A percentile compares a stretch with the other conserved stretches of the same genome.
Evolutionary conservation across 1,140 invertebrate genomes (phyloP).

Genomic region (Habropoda laboriosa): DNA sequence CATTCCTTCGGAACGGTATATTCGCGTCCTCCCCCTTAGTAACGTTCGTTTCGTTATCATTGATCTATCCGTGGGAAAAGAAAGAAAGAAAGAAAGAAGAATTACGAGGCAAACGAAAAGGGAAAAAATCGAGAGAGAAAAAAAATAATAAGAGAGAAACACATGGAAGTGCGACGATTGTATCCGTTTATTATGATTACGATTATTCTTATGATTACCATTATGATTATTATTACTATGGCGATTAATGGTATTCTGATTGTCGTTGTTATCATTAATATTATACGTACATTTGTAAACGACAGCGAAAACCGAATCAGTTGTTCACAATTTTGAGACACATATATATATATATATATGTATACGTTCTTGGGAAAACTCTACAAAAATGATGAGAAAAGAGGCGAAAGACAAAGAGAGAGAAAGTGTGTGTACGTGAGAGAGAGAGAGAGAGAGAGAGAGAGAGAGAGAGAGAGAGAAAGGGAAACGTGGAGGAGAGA

Average conservation of each 20-base stretch:
- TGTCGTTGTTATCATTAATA: slow-evolving; percentile 75
- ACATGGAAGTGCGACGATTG: slow-evolving; percentile 30
- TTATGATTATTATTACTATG: slow-evolving; percentile 65
- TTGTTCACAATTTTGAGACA: slow-evolving; percentile 81
- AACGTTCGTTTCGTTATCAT: slow-evolving; percentile 50
- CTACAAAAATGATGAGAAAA: slow-evolving; percentile 60
- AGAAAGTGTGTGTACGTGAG: no score
- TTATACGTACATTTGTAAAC: slow-evolving; percentile 78
- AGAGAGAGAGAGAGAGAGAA: not conserved
- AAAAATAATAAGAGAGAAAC: no score
- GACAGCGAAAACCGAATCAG: slow-evolving; percentile 77
- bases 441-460: slow-evolving; percentile 14
- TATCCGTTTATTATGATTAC: slow-evolving; percentile 47
- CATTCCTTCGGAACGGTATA: not conserved
- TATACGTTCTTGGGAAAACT: slow-evolving; percentile 65
- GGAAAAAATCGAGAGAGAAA: no score
- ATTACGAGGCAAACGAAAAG: slow-evolving; percentile 42
- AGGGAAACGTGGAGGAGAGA: slow-evolving; percentile 35
- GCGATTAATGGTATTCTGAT: slow-evolving; percentile 74
- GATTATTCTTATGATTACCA: slow-evolving; percentile 69
- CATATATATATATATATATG: slow-evolving; percentile 76
- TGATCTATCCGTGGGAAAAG: not conserved
- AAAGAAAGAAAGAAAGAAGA: not conserved
- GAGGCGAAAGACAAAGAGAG: slow-evolving; percentile 9
- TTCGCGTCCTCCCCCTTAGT: slow-evolving; percentile 8